Evolutionary conservation across 1,140 invertebrate species (phyloP).

Genomic region (Calliphora vicina): DNA sequence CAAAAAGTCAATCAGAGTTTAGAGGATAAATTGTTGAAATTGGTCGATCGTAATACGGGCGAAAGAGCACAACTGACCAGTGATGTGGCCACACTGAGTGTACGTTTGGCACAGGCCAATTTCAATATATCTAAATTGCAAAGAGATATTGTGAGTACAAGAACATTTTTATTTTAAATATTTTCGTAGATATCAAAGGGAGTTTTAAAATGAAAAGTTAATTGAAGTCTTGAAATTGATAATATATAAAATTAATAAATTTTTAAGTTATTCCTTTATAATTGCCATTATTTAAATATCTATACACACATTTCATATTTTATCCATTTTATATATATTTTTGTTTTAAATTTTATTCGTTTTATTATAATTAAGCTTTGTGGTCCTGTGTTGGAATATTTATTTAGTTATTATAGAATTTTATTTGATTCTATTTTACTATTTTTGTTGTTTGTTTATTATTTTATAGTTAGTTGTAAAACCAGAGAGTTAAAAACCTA

Average conservation of each 20-base stretch:
- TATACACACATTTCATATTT: background rate
- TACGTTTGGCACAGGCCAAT: conserved; percentile 87
- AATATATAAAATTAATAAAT: too few species aligned
- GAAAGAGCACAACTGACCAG: conserved; percentile 87
- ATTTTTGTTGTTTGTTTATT: too few species aligned
- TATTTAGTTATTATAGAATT: background rate
- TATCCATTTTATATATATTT: background rate
- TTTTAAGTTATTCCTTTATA: too few species aligned
- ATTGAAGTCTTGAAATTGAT: too few species aligned
- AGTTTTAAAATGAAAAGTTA: too few species aligned
- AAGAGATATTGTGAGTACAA: conserved; percentile 87
- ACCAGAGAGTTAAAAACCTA: background rate
- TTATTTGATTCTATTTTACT: too few species aligned
- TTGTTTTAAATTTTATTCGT: too few species aligned
- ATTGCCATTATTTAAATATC: too few species aligned
- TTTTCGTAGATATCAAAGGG: too few species aligned
- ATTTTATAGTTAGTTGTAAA: background rate
- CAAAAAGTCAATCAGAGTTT: conserved; percentile 95
- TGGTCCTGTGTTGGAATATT: background rate
- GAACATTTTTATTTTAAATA: background rate
- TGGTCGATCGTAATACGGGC: conserved; percentile 92
- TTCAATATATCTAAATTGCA: conserved; percentile 85
- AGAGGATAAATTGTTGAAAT: conserved; percentile 92
- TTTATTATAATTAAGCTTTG: background rate
- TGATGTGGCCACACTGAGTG: conserved; percentile 86